Evolutionary conservation across 1,140 invertebrate species (phyloP).

Genomic region (Hylaeus volcanicus): DNA sequence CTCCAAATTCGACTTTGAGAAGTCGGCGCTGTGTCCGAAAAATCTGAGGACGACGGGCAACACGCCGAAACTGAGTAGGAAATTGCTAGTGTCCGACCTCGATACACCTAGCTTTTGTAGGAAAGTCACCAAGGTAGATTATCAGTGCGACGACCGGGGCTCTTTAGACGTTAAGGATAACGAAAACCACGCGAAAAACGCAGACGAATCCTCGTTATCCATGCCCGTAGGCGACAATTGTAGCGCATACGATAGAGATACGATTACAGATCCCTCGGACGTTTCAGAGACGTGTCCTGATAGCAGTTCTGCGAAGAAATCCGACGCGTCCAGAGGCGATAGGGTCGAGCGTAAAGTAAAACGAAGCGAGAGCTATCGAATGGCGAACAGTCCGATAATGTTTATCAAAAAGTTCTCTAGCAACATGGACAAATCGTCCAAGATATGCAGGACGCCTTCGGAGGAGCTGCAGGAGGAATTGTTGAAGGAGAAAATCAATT

Average conservation of each 20-base stretch:
- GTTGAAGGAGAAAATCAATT: constrained; percentile 85
- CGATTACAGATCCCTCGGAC: constrained; percentile 21
- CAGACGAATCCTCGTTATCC: background rate
- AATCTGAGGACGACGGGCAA: constrained; percentile 65
- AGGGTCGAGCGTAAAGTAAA: constrained; percentile 82
- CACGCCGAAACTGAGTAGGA: constrained; percentile 73
- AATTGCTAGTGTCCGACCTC: constrained; percentile 71
- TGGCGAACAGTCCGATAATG: constrained; percentile 88
- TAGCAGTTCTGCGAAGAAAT: constrained; percentile 27
- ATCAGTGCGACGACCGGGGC: background rate
- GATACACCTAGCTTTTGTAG: constrained; percentile 64
- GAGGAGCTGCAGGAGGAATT: constrained; percentile 82
- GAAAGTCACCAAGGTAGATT: constrained; percentile 11
- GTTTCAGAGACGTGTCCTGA: background rate
- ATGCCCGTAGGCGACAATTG: background rate
- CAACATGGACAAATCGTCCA: constrained; percentile 68
- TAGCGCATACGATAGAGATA: background rate
- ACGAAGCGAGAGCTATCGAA: constrained; percentile 91
- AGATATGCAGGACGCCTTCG: constrained; percentile 78
- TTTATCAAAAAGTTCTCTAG: constrained; percentile 78
- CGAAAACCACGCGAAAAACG: background rate
- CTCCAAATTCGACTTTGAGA: constrained; percentile 40
- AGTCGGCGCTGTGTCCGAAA: constrained; percentile 59
- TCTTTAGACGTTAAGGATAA: background rate
- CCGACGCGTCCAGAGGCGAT: constrained; percentile 23